Base-by-base conservation (phyloP, 2,113 vertebrate species). In the Uropsilus gracilis region DNA sequence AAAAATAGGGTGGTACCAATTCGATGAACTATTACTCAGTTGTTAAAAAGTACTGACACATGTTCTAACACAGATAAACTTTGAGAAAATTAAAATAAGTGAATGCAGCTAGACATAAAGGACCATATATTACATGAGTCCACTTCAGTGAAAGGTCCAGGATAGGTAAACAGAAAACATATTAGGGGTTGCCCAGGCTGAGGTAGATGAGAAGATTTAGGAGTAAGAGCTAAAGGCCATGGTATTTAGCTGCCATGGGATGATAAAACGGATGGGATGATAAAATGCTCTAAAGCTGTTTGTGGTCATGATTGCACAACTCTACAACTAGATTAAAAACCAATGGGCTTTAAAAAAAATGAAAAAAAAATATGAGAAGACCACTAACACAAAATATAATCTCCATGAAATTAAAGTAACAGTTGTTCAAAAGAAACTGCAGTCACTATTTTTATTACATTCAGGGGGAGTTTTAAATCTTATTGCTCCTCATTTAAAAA, bases 381-480 rank as follows among this genome's bases (percentile, higher is more conserved):
- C 55, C 42, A 75, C 0, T 37, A 26, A 76, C 37, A 81, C 30
- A 90, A 87, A 93, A 92, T 55, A 50, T 24, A 94, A 68, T 55
- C 61, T 95, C 48, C 73, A 91, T 46, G 82, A 96, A 95, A 91
- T 22, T 72, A 94, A 94, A 89, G 50, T 72, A 92, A 95, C 76
- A 90, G 44, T 22, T 64, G 32, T 78, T 95, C 71, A 77, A 73
- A 94, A 94, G 61, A 89, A 89, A 87, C 24, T n/a, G 91, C 9
- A 73, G 66, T 88, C 90, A 59, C 88, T 87, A 34, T 37, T 77
- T 11, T 72, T 66, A 97, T 44, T 92, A 91, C 86, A 84, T 72
- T 90, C 61, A 68, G 57, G 72, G 46, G 46, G 68, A 92, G 90
- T 32, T 80, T 87, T 84, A 71, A 57, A 68, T 20, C 64, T 34